Percentiles rank a stretch among this genome's conserved stretches.
These are phyloP conservation scores for Paedocypris sp. DNA, from an alignment of 2,113 vertebrate genomes.

Conservation along the genomic window DNA sequence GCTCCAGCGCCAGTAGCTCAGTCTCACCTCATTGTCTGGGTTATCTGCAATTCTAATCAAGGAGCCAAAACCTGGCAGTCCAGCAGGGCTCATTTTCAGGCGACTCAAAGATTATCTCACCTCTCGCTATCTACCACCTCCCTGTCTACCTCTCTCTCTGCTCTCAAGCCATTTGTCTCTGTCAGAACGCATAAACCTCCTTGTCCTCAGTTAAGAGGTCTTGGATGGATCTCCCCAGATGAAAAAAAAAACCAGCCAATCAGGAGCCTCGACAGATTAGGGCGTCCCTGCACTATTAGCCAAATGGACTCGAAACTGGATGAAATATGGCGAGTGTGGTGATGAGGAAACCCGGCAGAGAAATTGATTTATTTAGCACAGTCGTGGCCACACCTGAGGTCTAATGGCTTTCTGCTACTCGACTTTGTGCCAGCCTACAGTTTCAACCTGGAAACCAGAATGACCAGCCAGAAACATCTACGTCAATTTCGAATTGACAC, in stretches of 20 bases:
- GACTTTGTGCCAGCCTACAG: neutral
- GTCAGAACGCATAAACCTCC: conserved; percentile 47
- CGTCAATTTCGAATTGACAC: neutral
- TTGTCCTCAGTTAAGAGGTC: conserved; percentile 34
- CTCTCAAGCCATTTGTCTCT: conserved; percentile 45
- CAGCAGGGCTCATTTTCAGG: conserved; percentile 25
- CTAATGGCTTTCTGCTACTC: conserved; percentile 1
- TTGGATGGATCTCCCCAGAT: conserved; percentile 11
- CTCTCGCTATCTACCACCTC: conserved; percentile 11
- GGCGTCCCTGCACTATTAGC: conserved; percentile 20
- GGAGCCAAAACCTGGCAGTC: conserved; percentile 30
- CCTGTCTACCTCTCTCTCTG: conserved; percentile 23
- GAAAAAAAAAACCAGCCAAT: neutral
- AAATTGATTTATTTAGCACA: conserved; percentile 1
- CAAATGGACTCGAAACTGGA: conserved; percentile 31
- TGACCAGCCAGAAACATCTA: neutral
- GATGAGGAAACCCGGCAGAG: neutral
- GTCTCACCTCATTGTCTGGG: conserved; percentile 45
- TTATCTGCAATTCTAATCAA: conserved; percentile 61
- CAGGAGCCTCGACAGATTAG: conserved; percentile 10
- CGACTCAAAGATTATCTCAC: conserved; percentile 32
- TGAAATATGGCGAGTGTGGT: conserved; percentile 28
- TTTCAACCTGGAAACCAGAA: neutral
- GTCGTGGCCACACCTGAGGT: conserved; percentile 1
- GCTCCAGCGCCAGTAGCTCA: conserved; percentile 36